These are phyloP conservation scores for Linnaemya tessellans DNA, from an alignment of 2,888 invertebrate genomes.

Conservation along the genomic window DNA sequence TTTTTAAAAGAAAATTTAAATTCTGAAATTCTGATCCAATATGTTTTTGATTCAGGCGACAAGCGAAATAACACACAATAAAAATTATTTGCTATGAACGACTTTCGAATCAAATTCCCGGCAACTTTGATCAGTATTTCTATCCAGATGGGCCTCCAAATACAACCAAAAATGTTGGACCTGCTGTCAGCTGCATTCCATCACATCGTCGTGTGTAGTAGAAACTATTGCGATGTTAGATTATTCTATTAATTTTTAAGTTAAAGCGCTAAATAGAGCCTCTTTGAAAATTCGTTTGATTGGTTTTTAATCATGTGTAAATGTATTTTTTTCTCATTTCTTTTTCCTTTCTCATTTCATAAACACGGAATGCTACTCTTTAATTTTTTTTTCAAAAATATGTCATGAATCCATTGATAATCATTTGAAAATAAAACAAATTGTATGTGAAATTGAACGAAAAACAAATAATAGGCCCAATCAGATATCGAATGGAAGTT, in stretches of 20 bases:
- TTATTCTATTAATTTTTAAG: conserved; percentile 60
- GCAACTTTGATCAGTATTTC: no score
- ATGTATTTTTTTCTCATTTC: conserved; percentile 52
- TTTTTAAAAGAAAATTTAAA: no score
- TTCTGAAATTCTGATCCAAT: no score
- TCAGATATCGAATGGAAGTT: conserved; percentile 99
- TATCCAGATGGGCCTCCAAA: not conserved
- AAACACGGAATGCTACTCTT: conserved; percentile 69
- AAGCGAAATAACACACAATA: no score
- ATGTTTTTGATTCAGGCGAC: no score
- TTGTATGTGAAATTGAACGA: conserved; percentile 72
- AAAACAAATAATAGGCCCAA: conserved; percentile 89
- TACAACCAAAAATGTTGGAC: no score
- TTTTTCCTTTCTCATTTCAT: conserved; percentile 63
- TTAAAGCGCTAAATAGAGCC: conserved; percentile 67
- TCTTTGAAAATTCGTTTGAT: conserved; percentile 42
- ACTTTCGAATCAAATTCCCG: no score
- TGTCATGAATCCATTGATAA: conserved; percentile 35
- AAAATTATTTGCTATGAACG: no score
- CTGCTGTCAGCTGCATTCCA: not conserved
- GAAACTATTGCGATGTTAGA: conserved; percentile 71
- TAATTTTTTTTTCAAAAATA: conserved; percentile 14
- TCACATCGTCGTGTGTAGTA: not conserved
- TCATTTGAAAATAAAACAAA: conserved; percentile 58
- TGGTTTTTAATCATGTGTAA: conserved; percentile 42